A percentile compares a stretch with the other conserved stretches of the same genome.
Evolutionary conservation across 2,797 vertebrate genomes (phyloP).

Genomic region (Artibeus jamaicensis): DNA sequence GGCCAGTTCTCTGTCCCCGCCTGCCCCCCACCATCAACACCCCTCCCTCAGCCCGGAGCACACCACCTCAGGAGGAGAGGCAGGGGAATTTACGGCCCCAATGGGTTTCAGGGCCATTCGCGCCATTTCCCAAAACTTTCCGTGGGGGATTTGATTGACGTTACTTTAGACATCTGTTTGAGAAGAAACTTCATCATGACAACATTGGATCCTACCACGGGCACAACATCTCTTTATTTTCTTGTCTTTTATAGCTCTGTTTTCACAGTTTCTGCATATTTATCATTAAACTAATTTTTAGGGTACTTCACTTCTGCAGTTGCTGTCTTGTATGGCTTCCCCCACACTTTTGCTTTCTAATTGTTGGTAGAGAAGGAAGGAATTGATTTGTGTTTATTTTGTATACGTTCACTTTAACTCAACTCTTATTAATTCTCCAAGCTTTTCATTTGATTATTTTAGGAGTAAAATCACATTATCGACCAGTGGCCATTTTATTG

Average conservation of each 20-base stretch:
- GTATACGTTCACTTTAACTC: background rate
- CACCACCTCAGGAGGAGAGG: background rate
- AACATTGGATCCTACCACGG: background rate
- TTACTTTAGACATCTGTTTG: background rate
- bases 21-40: background rate
- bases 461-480: background rate
- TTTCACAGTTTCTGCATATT: background rate
- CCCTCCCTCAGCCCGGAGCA: background rate
- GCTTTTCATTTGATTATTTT: conserved; percentile 7
- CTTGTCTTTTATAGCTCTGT: background rate
- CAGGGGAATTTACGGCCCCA: background rate
- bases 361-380: background rate
- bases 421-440: background rate
- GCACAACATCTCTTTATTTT: background rate
- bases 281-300: background rate
- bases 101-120: background rate
- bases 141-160: background rate
- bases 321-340: background rate
- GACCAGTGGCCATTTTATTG: background rate
- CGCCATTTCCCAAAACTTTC: background rate
- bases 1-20: background rate
- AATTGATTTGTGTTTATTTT: conserved; percentile 24
- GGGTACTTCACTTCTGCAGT: background rate
- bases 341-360: background rate
- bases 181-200: background rate